phyloP scores from a whole-genome alignment of 2,113 vertebrate species.

The Acinonyx jubatus region DNA sequence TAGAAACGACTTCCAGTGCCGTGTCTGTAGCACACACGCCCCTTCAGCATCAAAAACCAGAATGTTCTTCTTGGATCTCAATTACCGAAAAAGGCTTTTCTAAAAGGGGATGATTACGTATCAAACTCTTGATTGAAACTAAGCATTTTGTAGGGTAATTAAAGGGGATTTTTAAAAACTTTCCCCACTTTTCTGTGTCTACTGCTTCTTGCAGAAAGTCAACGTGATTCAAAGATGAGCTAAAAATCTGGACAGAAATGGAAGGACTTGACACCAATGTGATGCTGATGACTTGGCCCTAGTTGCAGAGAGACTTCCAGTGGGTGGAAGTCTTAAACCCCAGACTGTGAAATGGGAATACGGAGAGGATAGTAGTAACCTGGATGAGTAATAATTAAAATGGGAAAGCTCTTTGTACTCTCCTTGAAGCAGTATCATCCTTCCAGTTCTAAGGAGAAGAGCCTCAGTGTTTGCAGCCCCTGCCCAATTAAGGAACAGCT shows the following conservation, averaged over 20 bases:
- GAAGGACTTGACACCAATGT: neutral
- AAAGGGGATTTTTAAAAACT: neutral
- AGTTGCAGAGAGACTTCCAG: neutral
- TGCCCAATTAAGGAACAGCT: neutral
- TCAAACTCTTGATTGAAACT: neutral
- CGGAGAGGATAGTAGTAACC: neutral
- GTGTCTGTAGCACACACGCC: neutral
- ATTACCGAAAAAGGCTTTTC: neutral
- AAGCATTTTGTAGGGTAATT: neutral
- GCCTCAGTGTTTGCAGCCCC: neutral
- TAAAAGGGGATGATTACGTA: neutral
- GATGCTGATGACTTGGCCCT: neutral
- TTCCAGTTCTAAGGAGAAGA: neutral
- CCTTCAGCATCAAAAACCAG: neutral
- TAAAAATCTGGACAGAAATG: neutral
- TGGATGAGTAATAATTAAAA: neutral
- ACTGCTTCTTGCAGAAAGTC: neutral
- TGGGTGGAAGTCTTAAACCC: neutral
- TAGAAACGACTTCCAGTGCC: neutral
- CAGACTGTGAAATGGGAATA: neutral
- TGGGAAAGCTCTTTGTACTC: neutral
- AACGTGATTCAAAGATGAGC: neutral
- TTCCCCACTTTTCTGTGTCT: neutral
- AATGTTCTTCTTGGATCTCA: neutral
- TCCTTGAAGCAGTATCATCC: neutral